phyloP scores from a whole-genome alignment of 2,113 vertebrate species.

The Antechinus flavipes region DNA sequence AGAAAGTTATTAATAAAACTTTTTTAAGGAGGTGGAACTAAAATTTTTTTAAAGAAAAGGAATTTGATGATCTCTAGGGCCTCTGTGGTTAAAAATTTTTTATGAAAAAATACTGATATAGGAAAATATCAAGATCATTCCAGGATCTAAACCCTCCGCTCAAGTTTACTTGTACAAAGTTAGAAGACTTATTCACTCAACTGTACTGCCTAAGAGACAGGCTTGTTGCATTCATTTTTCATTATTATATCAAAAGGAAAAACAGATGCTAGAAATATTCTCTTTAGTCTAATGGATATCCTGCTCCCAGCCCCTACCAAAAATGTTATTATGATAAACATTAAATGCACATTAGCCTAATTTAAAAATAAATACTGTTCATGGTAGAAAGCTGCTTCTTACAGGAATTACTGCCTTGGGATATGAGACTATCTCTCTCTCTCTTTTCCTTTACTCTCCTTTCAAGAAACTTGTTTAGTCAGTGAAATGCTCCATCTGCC shows the following conservation, averaged over 20 bases:
- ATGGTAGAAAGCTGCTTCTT: slow-evolving; percentile 62
- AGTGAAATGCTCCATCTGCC: neutral
- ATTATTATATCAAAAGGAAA: neutral
- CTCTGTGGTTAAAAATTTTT: neutral
- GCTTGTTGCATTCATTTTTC: neutral
- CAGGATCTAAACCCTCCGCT: neutral
- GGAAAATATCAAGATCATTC: neutral
- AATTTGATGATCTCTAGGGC: neutral
- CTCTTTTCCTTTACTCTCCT: neutral
- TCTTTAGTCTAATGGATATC: slow-evolving; percentile 69
- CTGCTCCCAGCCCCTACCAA: slow-evolving; percentile 2
- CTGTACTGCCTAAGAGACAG: neutral
- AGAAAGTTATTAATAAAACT: neutral
- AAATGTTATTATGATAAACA: slow-evolving; percentile 71
- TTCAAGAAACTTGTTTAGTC: neutral
- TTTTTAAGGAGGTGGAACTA: too few relatives aligned
- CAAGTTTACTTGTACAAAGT: neutral
- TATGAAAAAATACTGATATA: neutral
- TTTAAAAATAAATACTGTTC: slow-evolving; percentile 75
- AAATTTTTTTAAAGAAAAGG: neutral
- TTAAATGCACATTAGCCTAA: slow-evolving; percentile 75
- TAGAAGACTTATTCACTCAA: neutral
- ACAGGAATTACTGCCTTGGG: slow-evolving; percentile 64
- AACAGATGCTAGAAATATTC: neutral
- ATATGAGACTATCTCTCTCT: slow-evolving; percentile 46